Percentiles rank a stretch among this genome's conserved stretches.
Conservation (phyloP, 2,888 invertebrate genomes). For the Strigamia crassipes region DNA sequence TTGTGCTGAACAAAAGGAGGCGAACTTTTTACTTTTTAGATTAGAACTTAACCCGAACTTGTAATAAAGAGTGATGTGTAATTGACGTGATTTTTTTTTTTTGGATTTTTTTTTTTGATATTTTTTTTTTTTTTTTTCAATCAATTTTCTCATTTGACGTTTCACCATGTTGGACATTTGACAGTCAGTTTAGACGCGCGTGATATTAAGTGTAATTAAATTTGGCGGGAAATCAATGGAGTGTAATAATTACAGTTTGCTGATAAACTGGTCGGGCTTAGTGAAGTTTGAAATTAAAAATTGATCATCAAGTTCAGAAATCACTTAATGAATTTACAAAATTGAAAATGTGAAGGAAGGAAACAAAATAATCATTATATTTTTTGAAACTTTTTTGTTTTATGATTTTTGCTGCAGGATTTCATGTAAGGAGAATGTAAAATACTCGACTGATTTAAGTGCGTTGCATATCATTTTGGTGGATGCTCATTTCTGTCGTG, state of each 20-base stretch:
- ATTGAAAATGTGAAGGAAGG: too few species aligned
- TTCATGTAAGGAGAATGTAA: not conserved
- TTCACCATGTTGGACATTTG: not conserved
- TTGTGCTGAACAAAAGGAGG: not conserved
- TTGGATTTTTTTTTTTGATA: not conserved
- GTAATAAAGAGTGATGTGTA: slow-evolving; percentile 4
- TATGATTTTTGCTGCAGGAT: not conserved
- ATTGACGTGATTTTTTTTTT: not conserved
- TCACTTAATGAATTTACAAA: too few species aligned
- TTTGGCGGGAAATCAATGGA: not conserved
- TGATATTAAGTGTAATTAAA: slow-evolving; percentile 17
- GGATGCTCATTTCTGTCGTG: slow-evolving; percentile 21
- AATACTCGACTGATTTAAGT: not conserved
- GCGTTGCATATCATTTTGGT: slow-evolving; percentile 15
- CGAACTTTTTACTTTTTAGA: not conserved
- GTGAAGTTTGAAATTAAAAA: too few species aligned
- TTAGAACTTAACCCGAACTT: not conserved
- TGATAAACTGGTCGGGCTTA: not conserved
- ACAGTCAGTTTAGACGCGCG: not conserved
- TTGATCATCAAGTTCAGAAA: too few species aligned
- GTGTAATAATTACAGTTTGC: not conserved
- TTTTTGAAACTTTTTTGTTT: not conserved
- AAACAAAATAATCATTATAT: too few species aligned
- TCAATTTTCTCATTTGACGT: not conserved
- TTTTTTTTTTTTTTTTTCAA: not conserved